Evolutionary conservation across 92 coral and sea anemone species (phyloP), one percentile per base, ranked within the genome.

Genomic region (Parazoanthus darwini): DNA sequence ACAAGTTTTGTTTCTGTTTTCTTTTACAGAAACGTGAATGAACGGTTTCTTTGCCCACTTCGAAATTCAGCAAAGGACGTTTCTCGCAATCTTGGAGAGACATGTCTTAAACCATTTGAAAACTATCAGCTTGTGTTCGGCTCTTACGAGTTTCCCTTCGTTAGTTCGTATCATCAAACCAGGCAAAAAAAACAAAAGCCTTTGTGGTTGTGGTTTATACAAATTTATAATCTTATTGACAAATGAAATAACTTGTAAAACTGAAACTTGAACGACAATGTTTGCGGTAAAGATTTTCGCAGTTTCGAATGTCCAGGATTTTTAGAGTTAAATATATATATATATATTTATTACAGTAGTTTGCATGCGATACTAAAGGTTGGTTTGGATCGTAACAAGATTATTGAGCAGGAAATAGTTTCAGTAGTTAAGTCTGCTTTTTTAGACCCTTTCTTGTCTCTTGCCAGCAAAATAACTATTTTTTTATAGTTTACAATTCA

Each of bases 21-120:
- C 79, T 22, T 76, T 37, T 76, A 20, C 79, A 38, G 50, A 18
- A 76, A 76, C 79, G 79, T 76, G 79, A 76, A 46, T 6, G 35
- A 39, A 20, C 13, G 54, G 37, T 76, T 76, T 76, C 6, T 9
- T 76, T 76, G 39, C 23, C n/a, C 11, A 16, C 79, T 76, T 36
- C 50, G 25, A 37, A 76, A 74, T 50, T 76, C 51, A 76, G 43
- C 25, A 38, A 0, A 1, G 16, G 48, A 76, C n/a, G 79, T 76
- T 39, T 76, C 79, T 76, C 79, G 46, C 51, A 20, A 39, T 37
- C 23, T 39, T 20, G 8, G 48, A 16, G 25, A 44, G 79, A 37
- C 23, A 23, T 37, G 1, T 35, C 79, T 16, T 14, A 37, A 74
- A 37, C 44, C 23, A 74, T 42, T 18, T 15, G 79, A 16, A 74